Base-by-base conservation (phyloP, 2,797 vertebrate genomes). In the Muraenolepis orangiensis region DNA sequence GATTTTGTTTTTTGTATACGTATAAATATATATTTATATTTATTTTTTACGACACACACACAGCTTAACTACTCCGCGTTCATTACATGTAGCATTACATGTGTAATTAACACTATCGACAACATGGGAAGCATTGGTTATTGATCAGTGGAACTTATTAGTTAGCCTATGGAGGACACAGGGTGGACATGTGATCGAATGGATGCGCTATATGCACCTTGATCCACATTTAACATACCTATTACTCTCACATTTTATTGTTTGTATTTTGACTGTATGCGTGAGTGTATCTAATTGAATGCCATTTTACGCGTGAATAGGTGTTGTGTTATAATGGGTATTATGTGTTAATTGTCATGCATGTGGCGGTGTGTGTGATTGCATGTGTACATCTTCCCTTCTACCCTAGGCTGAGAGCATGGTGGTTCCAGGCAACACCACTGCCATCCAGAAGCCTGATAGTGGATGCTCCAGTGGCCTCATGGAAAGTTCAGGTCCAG, bases 401-500 rank as follows among this genome's bases (percentile, higher is more conserved):
- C 57, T 64, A 26, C 57, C 57, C n/a, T 74, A 91, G 90, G 84
- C 70, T 1, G 70, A 81, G 89, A 93, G 88, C 86, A 97, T 97
- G 96, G 96, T 98, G 77, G 95, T 96, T 82, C 96, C 96, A 30
- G 95, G 94, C 77, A 94, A 88, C 1, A 87, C 91, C 72, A 88
- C 88, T 30, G 78, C 92, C 72, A 90, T 94, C 67, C 92, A 94
- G 78, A 87, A 89, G 69, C 87, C 89, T 3, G 91, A 91, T 68
- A 89, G 88, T 73, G 90, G 93, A 12, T 90, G 80, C 30, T 77
- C 91, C 7, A 78, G 92, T 75, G 90, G 90, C 78, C 87, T 92
- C 1, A 86, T 85, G 28, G 81, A 93, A 46, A 89, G 82, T 32
- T 85, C 91, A 0, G 84, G 76, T 69, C 80, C 91, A 28, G 93